Evolutionary conservation across 1,140 invertebrate genomes (phyloP), one percentile per base, ranked within the genome.

Genomic region (Euglossa dilemma): DNA sequence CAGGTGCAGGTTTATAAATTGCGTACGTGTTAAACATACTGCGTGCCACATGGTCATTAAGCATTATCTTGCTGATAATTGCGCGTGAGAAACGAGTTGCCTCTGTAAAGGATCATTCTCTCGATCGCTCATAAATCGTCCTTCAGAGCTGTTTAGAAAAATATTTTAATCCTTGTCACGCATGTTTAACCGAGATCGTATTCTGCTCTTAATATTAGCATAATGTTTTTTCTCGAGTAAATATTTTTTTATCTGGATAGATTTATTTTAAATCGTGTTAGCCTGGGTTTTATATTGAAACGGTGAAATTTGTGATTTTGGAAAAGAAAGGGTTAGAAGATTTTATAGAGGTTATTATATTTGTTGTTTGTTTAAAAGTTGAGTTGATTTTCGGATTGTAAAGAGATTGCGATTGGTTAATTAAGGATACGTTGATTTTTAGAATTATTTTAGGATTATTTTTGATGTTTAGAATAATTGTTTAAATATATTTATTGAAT

Each of bases 51-150:
- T 25, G 76, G 76, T 59, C 76, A 69, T 79, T 79, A 79, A 79
- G 66, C 66, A 79, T 79, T 79, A 79, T 79, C 76, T 79, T 20
- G 36, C 76, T 79, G 66, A 79, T 79, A 79, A 79, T 79, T 79
- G 64, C 66, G 43, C 52, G 76, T 79, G 76, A 79, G 76, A 57
- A 79, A 79, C 76, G 76, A 70, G 76, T 69, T 79, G 76, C 61
- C 64, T 57, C 52, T 50, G 73, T 52, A 43, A 70, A 83, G 52
- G 81, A 83, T 83, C 81, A 83, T 69, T 83, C 73, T 63, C 66
- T 47, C 47, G 66, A 83, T 83, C 75, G 75, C 54, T n/a, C 81
- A 64, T 83, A 79, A 83, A 83, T 83, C 76, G 56, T 59, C 28
- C 57, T 63, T 63, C 61, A 63, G 61, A 5, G 6, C 25, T 36